Conservation (phyloP, 2,113 vertebrate genomes). For the Eurypyga helias region DNA sequence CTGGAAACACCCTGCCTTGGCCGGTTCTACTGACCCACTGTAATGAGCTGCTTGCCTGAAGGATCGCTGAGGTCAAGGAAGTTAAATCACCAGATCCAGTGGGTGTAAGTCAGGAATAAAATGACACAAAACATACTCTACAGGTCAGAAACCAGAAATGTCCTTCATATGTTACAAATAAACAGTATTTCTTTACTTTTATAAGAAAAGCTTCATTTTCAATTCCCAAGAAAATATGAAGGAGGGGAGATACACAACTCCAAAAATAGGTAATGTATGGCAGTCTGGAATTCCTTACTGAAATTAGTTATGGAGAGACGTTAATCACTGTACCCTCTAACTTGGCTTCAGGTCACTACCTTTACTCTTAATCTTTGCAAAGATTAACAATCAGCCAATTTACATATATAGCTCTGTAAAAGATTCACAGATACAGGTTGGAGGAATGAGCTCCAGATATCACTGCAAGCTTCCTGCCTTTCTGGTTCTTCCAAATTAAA, state of each 20-base stretch:
- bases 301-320: not conserved
- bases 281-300: not conserved
- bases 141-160: not conserved
- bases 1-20: not conserved
- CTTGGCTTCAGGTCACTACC: constrained; percentile 16
- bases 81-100: not conserved
- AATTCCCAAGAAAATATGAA: not conserved
- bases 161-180: not conserved
- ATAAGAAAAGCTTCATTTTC: not conserved
- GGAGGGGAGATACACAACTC: not conserved
- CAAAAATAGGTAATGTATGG: not conserved
- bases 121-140: not conserved
- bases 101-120: not conserved
- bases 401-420: constrained; percentile 37
- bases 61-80: not conserved
- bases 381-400: constrained; percentile 40
- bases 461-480: not conserved
- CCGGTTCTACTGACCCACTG: not conserved
- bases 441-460: not conserved
- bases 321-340: not conserved
- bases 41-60: not conserved
- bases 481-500: not conserved
- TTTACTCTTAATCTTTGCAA: constrained; percentile 43
- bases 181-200: not conserved
- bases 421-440: constrained; percentile 28